phyloP scores from a whole-genome alignment of 1,140 invertebrate species.

The Pollicipes pollicipes region DNA sequence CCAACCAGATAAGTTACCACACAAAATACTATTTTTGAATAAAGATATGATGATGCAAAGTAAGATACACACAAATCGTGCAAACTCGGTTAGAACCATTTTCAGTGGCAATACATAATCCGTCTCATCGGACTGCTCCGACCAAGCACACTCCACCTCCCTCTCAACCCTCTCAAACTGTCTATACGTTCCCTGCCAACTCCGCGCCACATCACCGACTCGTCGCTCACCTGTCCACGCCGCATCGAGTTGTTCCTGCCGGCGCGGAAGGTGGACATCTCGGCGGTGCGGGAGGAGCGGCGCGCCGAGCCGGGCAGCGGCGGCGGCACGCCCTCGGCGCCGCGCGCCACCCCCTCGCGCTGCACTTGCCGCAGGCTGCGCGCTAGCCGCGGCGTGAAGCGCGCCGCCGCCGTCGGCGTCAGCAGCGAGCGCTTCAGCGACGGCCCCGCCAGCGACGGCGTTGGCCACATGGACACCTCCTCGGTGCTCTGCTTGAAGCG shows the following conservation, averaged over 20 bases:
- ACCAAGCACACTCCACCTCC: too few relatives aligned
- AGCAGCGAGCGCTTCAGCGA: not conserved
- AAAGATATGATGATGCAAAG: too few relatives aligned
- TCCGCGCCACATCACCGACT: too few relatives aligned
- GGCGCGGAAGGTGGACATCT: not conserved
- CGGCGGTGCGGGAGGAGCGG: not conserved
- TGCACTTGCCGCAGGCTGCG: not conserved
- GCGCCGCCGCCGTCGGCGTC: not conserved
- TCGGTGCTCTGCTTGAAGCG: not conserved
- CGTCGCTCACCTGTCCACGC: not conserved
- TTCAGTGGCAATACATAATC: too few relatives aligned
- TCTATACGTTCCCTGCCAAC: too few relatives aligned
- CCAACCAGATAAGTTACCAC: too few relatives aligned
- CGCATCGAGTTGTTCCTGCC: slow-evolving; percentile 1
- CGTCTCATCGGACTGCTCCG: too few relatives aligned
- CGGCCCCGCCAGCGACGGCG: not conserved
- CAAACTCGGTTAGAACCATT: too few relatives aligned
- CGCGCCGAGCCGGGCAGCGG: not conserved
- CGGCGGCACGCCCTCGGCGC: not conserved
- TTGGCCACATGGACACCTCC: not conserved
- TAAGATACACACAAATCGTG: too few relatives aligned
- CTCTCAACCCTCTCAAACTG: too few relatives aligned
- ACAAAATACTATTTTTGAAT: too few relatives aligned
- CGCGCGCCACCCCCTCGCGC: not conserved
- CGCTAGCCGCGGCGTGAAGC: not conserved